phyloP scores from a whole-genome alignment of 2,113 vertebrate species.

The Heterotis niloticus region DNA sequence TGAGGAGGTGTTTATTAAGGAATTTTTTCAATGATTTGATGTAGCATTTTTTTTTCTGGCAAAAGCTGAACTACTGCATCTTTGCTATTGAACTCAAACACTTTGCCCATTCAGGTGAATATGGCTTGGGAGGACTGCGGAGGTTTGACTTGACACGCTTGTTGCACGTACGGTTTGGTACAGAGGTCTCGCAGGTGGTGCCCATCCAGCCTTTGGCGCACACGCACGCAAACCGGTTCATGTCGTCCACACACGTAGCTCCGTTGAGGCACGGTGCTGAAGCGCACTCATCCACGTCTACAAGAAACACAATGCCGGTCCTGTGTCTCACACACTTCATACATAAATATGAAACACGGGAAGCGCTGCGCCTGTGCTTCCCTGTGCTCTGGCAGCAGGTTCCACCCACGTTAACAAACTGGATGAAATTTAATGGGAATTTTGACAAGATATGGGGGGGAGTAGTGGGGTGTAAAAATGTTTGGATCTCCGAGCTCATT shows the following conservation, averaged over 20 bases:
- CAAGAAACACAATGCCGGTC: constrained; percentile 18
- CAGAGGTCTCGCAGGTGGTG: constrained; percentile 66
- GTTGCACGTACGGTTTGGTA: constrained; percentile 65
- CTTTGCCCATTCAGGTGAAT: too few species aligned
- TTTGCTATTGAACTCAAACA: too few species aligned
- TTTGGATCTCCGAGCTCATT: constrained; percentile 8
- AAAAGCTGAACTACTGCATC: too few species aligned
- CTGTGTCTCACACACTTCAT: neutral
- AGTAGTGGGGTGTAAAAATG: constrained; percentile 30
- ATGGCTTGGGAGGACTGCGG: too few species aligned
- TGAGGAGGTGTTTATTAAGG: too few species aligned
- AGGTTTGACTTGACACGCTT: neutral
- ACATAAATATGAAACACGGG: neutral
- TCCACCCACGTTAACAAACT: constrained; percentile 10
- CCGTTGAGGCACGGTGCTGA: constrained; percentile 73
- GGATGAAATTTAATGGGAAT: constrained; percentile 27
- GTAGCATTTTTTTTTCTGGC: too few species aligned
- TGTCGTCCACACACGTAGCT: constrained; percentile 71
- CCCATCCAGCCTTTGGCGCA: constrained; percentile 76
- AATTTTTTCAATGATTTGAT: too few species aligned
- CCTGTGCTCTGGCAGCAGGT: neutral
- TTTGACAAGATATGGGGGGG: constrained; percentile 19
- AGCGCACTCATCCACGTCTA: constrained; percentile 72
- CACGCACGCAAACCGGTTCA: constrained; percentile 69
- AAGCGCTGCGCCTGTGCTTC: too few species aligned